Evolutionary conservation across 2,888 invertebrate genomes (phyloP), one percentile per base, ranked within the genome.

Genomic region (Eledona agricola): DNA sequence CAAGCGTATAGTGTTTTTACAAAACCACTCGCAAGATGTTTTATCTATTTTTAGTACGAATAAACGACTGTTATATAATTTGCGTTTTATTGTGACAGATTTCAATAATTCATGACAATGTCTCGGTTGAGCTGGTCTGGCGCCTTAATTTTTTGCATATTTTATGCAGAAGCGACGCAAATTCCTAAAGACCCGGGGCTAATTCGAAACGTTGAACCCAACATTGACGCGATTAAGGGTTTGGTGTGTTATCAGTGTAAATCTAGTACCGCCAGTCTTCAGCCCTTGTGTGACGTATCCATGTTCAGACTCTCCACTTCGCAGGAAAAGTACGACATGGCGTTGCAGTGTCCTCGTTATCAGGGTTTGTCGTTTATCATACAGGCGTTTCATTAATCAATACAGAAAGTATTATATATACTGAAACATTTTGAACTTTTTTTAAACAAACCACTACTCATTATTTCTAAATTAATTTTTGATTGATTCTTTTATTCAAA

Each of bases 211-310:
- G 19, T 55, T 10, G 25, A 49, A n/a, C 56, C 55, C 2, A 42
- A 57, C 15, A 20, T 51, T 20, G 34, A 55, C 12, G 13, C 16
- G 6, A 29, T 54, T 23, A 22, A 43, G 6, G 38, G 49, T n/a
- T 34, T 59, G 20, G 25, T 51, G 13, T 66, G 66, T 43, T 66
- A 65, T 35, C 60, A 63, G 22, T 66, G 66, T 35, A 17, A 35
- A 5, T 59, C 60, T 2, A 37, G 54, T 15, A 57, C 37, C 29
- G 53, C 37, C 4, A 57, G 57, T 15, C 11, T 51, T 5, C n/a
- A 47, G 7, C 49, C 58, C 10, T 31, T 56, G 4, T 66, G 66
- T 34, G 58, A 65, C 29, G 47, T 55, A 3, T 31, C 43, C 2
- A 60, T 58, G 20, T 63, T 62, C 25, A 57, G 54, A 55, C 20